Base-by-base conservation (phyloP, 1,140 invertebrate species). In the Planococcus citri region DNA sequence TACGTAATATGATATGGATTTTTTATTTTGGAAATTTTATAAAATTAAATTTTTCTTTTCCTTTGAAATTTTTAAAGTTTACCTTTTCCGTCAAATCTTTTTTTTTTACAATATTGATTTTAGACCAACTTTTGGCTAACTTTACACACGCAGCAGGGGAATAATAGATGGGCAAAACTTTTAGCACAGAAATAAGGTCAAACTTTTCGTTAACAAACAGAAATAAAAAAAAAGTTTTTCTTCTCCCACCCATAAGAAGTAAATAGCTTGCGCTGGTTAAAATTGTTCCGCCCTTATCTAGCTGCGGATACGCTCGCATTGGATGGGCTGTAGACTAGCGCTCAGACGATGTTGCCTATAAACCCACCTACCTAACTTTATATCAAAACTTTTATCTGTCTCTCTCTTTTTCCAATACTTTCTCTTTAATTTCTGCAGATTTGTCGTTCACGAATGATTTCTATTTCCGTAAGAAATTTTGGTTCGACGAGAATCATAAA, bases 241-340 rank as follows among this genome's bases (percentile, higher is more conserved):
- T 64, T 64, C 60, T 64, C 60, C 60, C 60, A 64, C 60, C 60
- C 60, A 64, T 64, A 64, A 64, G 60, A 64, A 64, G 60, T 64
- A 64, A 64, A 64, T 64, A 64, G 60, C 60, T 64, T 64, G 60
- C 60, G 60, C 60, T 64, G 60, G 60, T 64, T 64, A 64, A 64
- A 64, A 64, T 64, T 64, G 60, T 64, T 64, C 60, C 60, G 60
- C 60, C 60, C 60, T 64, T 64, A 64, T 64, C 60, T 64, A 20
- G 60, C 25, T 64, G 24, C 21, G 60, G 60, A 21, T 64, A 64
- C 60, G 60, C 60, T 64, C 60, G 60, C 60, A 64, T 64, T 64
- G 60, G 60, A 64, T 64, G 60, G 21, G 60, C 60, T 17, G 21
- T 64, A 64, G 60, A 64, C 60, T 64, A 64, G 60, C 60, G 60